Evolutionary conservation across 2,797 vertebrate genomes (phyloP).

Genomic region (Crax fasciolata): DNA sequence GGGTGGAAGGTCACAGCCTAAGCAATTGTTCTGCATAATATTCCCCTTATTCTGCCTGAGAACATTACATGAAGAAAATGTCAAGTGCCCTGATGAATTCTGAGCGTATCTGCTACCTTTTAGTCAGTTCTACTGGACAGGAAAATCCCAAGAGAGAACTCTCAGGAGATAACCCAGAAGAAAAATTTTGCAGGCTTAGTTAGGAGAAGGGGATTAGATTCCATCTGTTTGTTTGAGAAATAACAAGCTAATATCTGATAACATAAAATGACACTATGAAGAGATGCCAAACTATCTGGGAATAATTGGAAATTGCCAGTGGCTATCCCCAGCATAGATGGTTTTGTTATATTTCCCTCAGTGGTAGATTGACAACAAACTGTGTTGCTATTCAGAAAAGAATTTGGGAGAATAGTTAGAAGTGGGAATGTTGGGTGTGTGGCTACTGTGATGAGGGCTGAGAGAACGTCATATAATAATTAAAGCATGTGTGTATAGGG

Average conservation of each 20-base stretch:
- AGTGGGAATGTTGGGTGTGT: neutral
- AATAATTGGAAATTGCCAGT: conserved; percentile 52
- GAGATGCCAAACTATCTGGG: neutral
- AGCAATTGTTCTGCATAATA: conserved; percentile 4
- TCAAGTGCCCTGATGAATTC: neutral
- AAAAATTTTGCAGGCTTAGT: neutral
- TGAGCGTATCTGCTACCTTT: conserved; percentile 10
- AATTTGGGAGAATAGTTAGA: neutral
- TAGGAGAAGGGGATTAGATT: conserved; percentile 19
- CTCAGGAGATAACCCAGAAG: neutral
- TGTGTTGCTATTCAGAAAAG: neutral
- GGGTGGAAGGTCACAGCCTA: neutral
- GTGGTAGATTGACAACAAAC: neutral
- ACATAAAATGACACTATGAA: neutral
- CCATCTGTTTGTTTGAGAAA: conserved; percentile 46
- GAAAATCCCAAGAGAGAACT: conserved; percentile 9
- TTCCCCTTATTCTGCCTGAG: neutral
- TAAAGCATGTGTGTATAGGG: neutral
- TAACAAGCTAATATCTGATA: conserved; percentile 57
- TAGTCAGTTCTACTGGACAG: neutral
- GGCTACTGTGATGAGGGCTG: neutral
- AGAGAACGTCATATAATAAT: neutral
- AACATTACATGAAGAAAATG: neutral
- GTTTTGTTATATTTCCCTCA: conserved; percentile 16
- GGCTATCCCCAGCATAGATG: conserved; percentile 19